Conservation (phyloP, 2,888 invertebrate genomes). For the Tenthredo livida region DNA sequence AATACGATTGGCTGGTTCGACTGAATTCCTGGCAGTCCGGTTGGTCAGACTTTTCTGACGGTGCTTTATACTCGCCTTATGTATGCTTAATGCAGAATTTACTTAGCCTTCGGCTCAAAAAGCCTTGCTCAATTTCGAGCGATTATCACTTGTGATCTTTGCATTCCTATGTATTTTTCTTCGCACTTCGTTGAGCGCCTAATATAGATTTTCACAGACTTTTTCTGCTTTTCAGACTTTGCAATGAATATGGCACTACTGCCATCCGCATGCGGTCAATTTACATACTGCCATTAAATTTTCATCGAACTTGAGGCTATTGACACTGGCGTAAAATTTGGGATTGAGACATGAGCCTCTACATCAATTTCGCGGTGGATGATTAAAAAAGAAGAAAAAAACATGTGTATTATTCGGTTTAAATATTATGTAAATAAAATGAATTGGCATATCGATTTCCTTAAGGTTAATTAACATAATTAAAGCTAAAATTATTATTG, state of each 20-base stretch:
- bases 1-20: slow-evolving; percentile 16
- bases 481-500: background rate
- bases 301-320: background rate
- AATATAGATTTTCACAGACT: background rate
- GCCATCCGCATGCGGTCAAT: background rate
- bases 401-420: background rate
- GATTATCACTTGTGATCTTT: slow-evolving; percentile 42
- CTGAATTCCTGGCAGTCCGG: background rate
- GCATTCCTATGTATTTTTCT: slow-evolving; percentile 13
- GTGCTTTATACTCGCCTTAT: slow-evolving; percentile 5
- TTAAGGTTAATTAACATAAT: background rate
- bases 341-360: background rate
- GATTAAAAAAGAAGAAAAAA: background rate
- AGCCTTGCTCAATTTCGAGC: slow-evolving; percentile 51
- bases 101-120: slow-evolving; percentile 50
- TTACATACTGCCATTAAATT: background rate
- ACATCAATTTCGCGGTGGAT: background rate
- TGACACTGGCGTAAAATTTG: background rate
- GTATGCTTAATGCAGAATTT: slow-evolving; percentile 17
- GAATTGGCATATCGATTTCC: background rate
- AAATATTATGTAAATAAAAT: background rate
- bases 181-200: background rate
- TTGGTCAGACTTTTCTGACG: slow-evolving; percentile 8
- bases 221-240: background rate
- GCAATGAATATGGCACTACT: background rate